phyloP scores from a whole-genome alignment of 2,888 invertebrate species.

The Abrostola triplasia region DNA sequence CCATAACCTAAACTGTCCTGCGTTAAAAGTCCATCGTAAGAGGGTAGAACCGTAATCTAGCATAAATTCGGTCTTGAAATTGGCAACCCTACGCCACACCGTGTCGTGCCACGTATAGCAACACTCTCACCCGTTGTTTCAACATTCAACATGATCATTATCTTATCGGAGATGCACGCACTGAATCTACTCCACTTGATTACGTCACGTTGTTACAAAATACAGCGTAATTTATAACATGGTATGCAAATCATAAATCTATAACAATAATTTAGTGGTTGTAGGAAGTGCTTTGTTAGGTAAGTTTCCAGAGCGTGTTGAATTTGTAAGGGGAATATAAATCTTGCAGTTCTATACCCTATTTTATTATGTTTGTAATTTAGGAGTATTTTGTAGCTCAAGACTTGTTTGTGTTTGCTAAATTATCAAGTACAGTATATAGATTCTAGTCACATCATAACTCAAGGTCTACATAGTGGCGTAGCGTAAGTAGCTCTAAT shows the following conservation, averaged over 20 bases:
- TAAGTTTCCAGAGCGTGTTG: slow-evolving; percentile 14
- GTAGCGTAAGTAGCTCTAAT: too few relatives aligned
- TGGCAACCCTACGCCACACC: slow-evolving; percentile 26
- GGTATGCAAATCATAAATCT: slow-evolving; percentile 36
- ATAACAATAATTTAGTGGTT: slow-evolving; percentile 26
- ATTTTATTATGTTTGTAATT: too few relatives aligned
- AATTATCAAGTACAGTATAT: too few relatives aligned
- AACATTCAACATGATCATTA: slow-evolving; percentile 41
- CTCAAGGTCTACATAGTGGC: too few relatives aligned
- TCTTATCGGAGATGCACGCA: slow-evolving; percentile 42
- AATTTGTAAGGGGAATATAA: not conserved
- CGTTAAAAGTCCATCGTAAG: too few relatives aligned
- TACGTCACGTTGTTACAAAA: slow-evolving; percentile 38
- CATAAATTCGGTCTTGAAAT: too few relatives aligned
- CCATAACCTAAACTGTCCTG: too few relatives aligned
- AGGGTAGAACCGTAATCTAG: not conserved
- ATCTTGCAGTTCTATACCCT: not conserved
- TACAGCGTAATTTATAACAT: slow-evolving; percentile 23
- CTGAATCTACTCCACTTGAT: slow-evolving; percentile 23
- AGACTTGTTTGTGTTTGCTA: too few relatives aligned
- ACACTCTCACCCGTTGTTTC: slow-evolving; percentile 36
- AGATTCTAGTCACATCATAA: too few relatives aligned
- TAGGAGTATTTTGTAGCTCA: too few relatives aligned
- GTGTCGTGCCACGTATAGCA: slow-evolving; percentile 16
- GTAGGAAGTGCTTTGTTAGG: slow-evolving; percentile 17